Conservation (phyloP, 2,888 invertebrate species). For the Lydus trimaculatus region DNA sequence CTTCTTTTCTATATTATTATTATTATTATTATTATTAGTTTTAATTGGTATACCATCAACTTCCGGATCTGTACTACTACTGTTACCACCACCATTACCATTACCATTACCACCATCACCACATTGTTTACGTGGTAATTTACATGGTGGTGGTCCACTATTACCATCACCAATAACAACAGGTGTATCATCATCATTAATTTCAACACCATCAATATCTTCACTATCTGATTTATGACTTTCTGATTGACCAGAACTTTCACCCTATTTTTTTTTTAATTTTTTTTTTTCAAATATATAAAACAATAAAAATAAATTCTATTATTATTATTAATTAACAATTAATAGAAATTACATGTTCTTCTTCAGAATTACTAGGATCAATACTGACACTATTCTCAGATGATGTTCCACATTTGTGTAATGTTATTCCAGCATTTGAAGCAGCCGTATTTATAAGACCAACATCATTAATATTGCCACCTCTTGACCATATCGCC, state of each 20-base stretch:
- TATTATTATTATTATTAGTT: too few relatives aligned
- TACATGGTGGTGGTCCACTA: constrained; percentile 64
- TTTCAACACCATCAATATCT: constrained; percentile 61
- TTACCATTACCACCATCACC: constrained; percentile 15
- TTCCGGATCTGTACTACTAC: constrained; percentile 55
- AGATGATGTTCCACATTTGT: constrained; percentile 71
- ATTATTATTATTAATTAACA: constrained; percentile 15
- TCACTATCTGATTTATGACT: constrained; percentile 63
- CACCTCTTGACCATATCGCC: constrained; percentile 87
- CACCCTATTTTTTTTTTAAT: constrained; percentile 67
- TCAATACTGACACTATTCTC: constrained; percentile 84
- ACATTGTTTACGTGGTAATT: constrained; percentile 57
- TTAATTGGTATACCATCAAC: constrained; percentile 51
- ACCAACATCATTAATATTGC: constrained; percentile 60
- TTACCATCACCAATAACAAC: constrained; percentile 59
- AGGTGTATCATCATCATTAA: constrained; percentile 59
- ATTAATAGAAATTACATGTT: constrained; percentile 61
- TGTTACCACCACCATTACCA: constrained; percentile 40
- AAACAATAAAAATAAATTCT: constrained; percentile 13
- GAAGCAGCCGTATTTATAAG: constrained; percentile 58
- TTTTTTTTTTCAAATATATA: too few relatives aligned
- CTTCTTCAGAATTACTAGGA: constrained; percentile 81
- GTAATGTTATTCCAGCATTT: constrained; percentile 62
- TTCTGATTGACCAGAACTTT: constrained; percentile 66
- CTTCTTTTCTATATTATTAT: constrained; percentile 42